phyloP scores from a whole-genome alignment of 2,888 invertebrate species.

The Amphipoea lucens region DNA sequence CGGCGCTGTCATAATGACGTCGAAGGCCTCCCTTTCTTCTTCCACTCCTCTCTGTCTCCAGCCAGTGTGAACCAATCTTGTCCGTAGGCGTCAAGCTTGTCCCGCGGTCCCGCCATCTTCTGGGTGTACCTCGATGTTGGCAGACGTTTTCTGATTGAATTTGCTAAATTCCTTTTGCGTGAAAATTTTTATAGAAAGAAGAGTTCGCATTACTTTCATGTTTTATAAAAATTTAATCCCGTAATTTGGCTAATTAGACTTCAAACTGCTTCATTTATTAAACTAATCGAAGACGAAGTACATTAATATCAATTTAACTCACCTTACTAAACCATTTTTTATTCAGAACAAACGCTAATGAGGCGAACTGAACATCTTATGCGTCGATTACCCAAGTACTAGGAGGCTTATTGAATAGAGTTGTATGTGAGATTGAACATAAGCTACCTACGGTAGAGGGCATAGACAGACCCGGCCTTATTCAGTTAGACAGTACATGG shows the following conservation, averaged over 20 bases:
- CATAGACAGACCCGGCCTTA: slow-evolving; percentile 80
- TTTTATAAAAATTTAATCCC: slow-evolving; percentile 36
- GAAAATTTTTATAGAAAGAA: slow-evolving; percentile 26
- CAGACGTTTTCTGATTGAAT: slow-evolving; percentile 5
- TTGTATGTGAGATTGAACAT: slow-evolving; percentile 77
- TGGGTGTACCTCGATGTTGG: not conserved
- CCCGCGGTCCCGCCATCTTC: not conserved
- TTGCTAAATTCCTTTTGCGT: slow-evolving; percentile 23
- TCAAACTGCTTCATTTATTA: slow-evolving; percentile 38
- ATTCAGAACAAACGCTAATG: not conserved
- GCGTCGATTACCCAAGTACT: slow-evolving; percentile 28
- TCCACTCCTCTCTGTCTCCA: not conserved
- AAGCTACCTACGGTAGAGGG: slow-evolving; percentile 76
- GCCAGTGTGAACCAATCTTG: not conserved
- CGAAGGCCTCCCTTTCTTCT: not conserved
- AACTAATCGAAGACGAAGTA: slow-evolving; percentile 32
- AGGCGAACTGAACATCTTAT: slow-evolving; percentile 1
- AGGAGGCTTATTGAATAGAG: slow-evolving; percentile 76
- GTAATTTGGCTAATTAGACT: slow-evolving; percentile 45
- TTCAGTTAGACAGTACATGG: slow-evolving; percentile 87
- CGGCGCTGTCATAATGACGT: too few relatives aligned
- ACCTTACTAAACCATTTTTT: slow-evolving; percentile 14
- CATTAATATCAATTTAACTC: slow-evolving; percentile 30
- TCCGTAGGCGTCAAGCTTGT: too few relatives aligned
- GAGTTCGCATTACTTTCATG: slow-evolving; percentile 28